Conservation (phyloP, 2,113 vertebrate species). For the Bubo scandiacus region DNA sequence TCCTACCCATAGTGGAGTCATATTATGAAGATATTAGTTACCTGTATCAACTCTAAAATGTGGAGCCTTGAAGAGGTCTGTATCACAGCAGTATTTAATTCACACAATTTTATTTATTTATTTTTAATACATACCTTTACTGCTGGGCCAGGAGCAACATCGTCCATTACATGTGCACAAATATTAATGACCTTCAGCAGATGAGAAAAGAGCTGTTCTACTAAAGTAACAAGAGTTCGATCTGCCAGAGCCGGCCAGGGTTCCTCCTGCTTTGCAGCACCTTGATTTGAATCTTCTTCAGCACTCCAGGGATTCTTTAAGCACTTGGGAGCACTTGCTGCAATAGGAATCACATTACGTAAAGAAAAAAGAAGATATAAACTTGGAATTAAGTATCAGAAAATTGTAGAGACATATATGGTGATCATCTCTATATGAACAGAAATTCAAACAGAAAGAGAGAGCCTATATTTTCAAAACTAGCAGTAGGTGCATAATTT, state of each 20-base stretch:
- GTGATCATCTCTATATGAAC: neutral
- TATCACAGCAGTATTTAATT: neutral
- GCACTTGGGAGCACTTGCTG: constrained; percentile 91
- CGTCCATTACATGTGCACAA: constrained; percentile 94
- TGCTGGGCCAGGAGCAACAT: constrained; percentile 89
- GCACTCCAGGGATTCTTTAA: constrained; percentile 87
- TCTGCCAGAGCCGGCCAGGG: constrained; percentile 90
- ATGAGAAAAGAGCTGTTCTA: constrained; percentile 95
- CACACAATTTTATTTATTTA: neutral
- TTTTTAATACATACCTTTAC: constrained; percentile 78
- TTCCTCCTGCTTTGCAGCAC: constrained; percentile 85
- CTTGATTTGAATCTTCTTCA: constrained; percentile 83
- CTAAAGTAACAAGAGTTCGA: constrained; percentile 83
- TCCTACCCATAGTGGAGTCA: neutral
- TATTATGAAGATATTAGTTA: neutral
- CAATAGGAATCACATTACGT: neutral
- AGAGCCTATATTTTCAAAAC: neutral
- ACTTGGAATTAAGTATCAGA: neutral
- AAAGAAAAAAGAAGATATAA: neutral
- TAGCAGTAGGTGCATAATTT: neutral
- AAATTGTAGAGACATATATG: neutral
- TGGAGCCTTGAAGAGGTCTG: neutral
- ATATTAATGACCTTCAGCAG: constrained; percentile 94
- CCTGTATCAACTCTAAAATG: neutral
- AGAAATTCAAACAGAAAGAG: neutral